Evolutionary conservation across 2,888 invertebrate species (phyloP), one percentile per base, ranked within the genome.

Genomic region (Hylaea fasciaria): DNA sequence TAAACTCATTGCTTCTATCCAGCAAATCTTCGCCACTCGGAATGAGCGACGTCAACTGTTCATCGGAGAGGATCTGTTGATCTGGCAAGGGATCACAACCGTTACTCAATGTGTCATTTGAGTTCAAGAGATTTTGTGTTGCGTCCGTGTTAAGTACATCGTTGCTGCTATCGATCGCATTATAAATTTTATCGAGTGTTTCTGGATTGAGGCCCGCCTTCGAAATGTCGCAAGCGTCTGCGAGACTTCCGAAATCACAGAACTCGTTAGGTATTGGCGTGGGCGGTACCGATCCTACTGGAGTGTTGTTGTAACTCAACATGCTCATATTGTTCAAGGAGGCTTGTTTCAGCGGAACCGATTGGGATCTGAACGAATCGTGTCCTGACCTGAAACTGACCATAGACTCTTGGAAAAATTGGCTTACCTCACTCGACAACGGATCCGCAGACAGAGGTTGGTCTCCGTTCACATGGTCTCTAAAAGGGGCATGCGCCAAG

Each of bases 251-350:
- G 67, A 96, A 95, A 75, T 96, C 96, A 61, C 94, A 94, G 77
- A 95, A 96, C 74, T 96, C 96, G 61, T 94, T 93, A 10, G 95
- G 95, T 22, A 95, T 94, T 0, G 95, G 95, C 0, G 95, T 95
- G 50, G 94, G 94, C 0, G 94, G 94, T 41, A 95, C 93, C 9
- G 95, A 95, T 54, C 94, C 95, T 45, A 93, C 94, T 0, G 94
- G 94, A 7, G 95, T 93, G 64, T 88, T 91, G 69, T 87, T 90
- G 68, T 91, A 92, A 70, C 88, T 91, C 46, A 89, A 73, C 32
- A 90, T 68, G 1, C 84, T 82, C 65, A 87, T 77, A 63, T 85
- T 86, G 48, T 88, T 88, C 14, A 93, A 79, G 80, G 94, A 79
- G 80, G 94, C 94, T 64, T 93, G 93, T 74, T 94, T 94, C 16